Conservation (phyloP, 1,140 invertebrate species). For the Dendrolimus kikuchii region DNA sequence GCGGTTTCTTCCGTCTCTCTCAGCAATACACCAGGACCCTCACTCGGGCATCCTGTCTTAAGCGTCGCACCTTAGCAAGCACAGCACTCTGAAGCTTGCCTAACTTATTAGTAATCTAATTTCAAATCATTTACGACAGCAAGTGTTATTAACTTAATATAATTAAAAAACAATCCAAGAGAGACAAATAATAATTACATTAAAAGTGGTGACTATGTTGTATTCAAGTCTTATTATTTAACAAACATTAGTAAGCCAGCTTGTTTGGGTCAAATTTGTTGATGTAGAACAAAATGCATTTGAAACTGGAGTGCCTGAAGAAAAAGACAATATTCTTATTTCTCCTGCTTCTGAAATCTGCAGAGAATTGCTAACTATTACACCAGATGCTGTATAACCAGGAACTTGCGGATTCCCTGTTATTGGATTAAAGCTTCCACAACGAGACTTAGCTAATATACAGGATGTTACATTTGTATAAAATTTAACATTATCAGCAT, state of each 20-base stretch:
- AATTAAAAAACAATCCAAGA: too few relatives aligned
- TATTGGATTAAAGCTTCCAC: slow-evolving; percentile 72
- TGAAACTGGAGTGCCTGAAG: slow-evolving; percentile 44
- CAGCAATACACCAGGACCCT: too few relatives aligned
- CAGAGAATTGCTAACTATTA: slow-evolving; percentile 62
- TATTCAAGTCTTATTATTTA: slow-evolving; percentile 13
- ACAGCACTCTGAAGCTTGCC: too few relatives aligned
- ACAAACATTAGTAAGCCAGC: slow-evolving; percentile 57
- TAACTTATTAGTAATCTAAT: too few relatives aligned
- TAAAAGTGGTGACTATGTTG: background rate
- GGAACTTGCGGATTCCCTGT: slow-evolving; percentile 72
- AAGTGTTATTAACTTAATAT: too few relatives aligned
- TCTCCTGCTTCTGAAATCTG: slow-evolving; percentile 71
- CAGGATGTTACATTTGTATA: slow-evolving; percentile 74
- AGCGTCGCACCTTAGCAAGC: too few relatives aligned
- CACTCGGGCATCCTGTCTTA: too few relatives aligned
- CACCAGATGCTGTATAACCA: slow-evolving; percentile 42
- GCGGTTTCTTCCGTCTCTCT: too few relatives aligned
- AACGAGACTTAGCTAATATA: slow-evolving; percentile 70
- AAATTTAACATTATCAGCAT: slow-evolving; percentile 67
- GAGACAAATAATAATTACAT: background rate
- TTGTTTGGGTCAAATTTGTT: slow-evolving; percentile 54
- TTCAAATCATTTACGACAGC: too few relatives aligned
- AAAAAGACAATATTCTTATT: slow-evolving; percentile 67
- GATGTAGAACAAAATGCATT: slow-evolving; percentile 52